phyloP scores from a whole-genome alignment of 2,888 invertebrate genomes.

The Ypsolopha scabrella region DNA sequence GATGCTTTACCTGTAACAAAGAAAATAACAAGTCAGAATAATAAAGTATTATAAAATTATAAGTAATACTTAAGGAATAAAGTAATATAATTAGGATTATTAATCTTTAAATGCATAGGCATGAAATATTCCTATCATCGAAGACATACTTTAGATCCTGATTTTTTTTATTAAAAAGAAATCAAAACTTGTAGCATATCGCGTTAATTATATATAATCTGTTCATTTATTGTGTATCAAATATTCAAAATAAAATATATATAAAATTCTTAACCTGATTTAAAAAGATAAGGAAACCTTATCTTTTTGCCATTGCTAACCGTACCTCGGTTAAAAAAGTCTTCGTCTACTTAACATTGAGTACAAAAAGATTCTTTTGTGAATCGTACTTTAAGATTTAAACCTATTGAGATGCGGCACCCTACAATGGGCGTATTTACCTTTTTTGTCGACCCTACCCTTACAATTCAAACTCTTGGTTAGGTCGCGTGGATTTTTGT shows the following conservation, averaged over 20 bases:
- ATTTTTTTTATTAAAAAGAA: too few species aligned
- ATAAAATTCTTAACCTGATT: slow-evolving; percentile 1
- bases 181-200: too few species aligned
- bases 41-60: too few species aligned
- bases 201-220: too few species aligned
- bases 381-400: slow-evolving; percentile 49
- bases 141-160: too few species aligned
- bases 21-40: too few species aligned
- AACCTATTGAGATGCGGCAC: slow-evolving; percentile 51
- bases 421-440: slow-evolving; percentile 32
- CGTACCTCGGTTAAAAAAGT: slow-evolving; percentile 36
- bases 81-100: too few species aligned
- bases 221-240: neutral
- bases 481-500: slow-evolving; percentile 5
- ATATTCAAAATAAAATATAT: neutral
- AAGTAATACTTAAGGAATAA: too few species aligned
- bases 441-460: slow-evolving; percentile 47
- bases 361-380: slow-evolving; percentile 60
- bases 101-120: too few species aligned
- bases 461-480: neutral
- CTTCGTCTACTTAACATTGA: slow-evolving; percentile 54
- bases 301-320: slow-evolving; percentile 24
- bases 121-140: too few species aligned
- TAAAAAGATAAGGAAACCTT: neutral
- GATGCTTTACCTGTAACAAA: too few species aligned